A percentile compares a stretch with the other conserved stretches of the same genome.
Conservation (phyloP, 2,113 vertebrate genomes). For the Tichodroma muraria region DNA sequence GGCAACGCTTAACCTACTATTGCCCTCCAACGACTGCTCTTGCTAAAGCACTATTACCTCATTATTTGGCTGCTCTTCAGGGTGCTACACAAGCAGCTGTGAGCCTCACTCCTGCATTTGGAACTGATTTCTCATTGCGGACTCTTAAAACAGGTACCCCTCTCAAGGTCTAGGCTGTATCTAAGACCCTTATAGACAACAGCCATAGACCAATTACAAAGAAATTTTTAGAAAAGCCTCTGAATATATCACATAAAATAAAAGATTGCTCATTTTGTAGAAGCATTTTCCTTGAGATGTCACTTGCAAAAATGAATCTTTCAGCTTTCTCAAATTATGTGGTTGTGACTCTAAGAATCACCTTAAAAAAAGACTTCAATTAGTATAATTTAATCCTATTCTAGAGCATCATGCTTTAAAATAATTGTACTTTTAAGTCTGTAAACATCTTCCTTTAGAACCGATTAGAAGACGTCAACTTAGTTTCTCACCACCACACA, state of each 20-base stretch:
- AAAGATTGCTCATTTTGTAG: background rate
- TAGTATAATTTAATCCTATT: background rate
- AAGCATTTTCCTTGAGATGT: background rate
- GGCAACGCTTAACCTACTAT: background rate
- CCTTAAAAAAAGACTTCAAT: background rate
- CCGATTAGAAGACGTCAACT: background rate
- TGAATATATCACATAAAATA: background rate
- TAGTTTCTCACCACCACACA: background rate
- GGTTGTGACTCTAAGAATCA: background rate
- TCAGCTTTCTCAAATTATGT: background rate
- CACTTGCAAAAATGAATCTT: background rate
- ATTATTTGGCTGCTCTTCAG: background rate
- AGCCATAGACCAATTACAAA: background rate
- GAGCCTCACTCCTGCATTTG: background rate
- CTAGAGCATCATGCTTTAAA: background rate
- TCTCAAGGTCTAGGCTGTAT: background rate
- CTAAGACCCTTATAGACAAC: background rate
- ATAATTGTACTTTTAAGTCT: background rate
- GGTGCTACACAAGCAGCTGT: background rate
- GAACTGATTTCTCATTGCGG: background rate
- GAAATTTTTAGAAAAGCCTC: background rate
- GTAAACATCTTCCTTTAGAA: background rate
- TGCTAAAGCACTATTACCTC: background rate
- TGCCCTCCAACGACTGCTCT: background rate
- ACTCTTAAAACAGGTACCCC: background rate